phyloP scores from a whole-genome alignment of 2,113 vertebrate species.

The Pogona vitticeps region DNA sequence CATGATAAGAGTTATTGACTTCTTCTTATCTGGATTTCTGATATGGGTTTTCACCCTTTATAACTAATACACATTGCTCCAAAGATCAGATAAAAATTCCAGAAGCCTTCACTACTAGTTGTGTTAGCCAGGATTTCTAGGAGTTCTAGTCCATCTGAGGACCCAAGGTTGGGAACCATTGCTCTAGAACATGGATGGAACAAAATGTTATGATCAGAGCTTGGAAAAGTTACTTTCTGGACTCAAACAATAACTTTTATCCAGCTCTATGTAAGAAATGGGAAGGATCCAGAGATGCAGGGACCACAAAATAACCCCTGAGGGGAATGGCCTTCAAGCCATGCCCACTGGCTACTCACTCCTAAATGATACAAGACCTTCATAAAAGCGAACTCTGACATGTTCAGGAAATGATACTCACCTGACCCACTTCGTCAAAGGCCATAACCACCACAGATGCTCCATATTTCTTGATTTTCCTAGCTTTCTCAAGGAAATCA shows the following conservation, averaged over 20 bases:
- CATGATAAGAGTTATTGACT: background rate
- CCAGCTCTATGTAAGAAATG: no score
- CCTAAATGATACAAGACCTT: background rate
- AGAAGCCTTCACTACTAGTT: no score
- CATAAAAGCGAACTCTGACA: background rate
- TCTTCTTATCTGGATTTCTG: background rate
- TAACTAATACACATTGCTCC: background rate
- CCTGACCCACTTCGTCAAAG: slow-evolving; percentile 96
- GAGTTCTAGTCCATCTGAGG: no score
- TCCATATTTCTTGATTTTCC: slow-evolving; percentile 86
- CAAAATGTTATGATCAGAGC: background rate
- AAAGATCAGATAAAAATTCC: background rate
- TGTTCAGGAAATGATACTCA: slow-evolving; percentile 55
- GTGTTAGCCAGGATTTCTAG: no score
- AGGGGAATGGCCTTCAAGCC: background rate
- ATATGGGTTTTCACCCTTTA: background rate
- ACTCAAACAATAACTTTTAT: no score
- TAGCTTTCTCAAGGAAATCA: slow-evolving; percentile 87
- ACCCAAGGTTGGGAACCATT: no score
- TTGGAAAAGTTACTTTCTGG: background rate
- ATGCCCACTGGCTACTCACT: no score
- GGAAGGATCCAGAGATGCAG: no score
- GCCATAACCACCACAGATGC: slow-evolving; percentile 96
- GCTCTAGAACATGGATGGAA: background rate
- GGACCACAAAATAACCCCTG: background rate